Percentiles rank a stretch among this genome's conserved stretches.
Conservation (phyloP, 92 coral and sea anemone species). For the Umimayanthus kanabou region DNA sequence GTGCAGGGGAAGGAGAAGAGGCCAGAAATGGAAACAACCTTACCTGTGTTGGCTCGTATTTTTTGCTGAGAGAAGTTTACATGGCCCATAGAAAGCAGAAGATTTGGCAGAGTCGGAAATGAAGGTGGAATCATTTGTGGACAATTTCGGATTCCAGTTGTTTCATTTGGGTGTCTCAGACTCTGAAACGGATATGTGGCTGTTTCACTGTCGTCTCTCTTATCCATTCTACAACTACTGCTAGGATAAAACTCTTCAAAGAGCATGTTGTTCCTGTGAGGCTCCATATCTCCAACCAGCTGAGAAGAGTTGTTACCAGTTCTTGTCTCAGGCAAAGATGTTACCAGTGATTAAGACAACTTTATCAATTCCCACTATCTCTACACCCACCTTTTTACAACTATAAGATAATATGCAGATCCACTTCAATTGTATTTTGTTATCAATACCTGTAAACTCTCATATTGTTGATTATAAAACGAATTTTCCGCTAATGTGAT, state of each 20-base stretch:
- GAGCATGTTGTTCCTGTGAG: neutral
- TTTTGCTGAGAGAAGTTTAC: slow-evolving; percentile 28
- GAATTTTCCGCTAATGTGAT: slow-evolving; percentile 11
- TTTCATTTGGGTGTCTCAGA: slow-evolving; percentile 26
- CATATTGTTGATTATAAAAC: slow-evolving; percentile 24
- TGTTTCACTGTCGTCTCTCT: neutral
- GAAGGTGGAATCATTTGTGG: slow-evolving; percentile 19
- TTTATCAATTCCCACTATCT: neutral
- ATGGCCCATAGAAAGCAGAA: slow-evolving; percentile 26
- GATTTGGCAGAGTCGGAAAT: slow-evolving; percentile 15
- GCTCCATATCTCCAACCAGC: slow-evolving; percentile 14
- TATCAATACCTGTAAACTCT: slow-evolving; percentile 27
- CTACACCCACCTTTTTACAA: slow-evolving; percentile 14
- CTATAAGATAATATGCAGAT: neutral
- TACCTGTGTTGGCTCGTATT: slow-evolving; percentile 29
- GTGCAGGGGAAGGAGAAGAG: neutral
- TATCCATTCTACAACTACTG: slow-evolving; percentile 7
- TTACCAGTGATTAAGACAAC: neutral
- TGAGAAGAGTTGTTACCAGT: neutral
- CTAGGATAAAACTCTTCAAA: neutral
- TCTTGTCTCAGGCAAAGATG: neutral
- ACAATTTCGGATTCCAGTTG: neutral
- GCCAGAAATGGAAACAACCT: neutral
- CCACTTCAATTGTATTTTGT: slow-evolving; percentile 17
- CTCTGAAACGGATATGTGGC: slow-evolving; percentile 6